These are phyloP conservation scores for Mesoligia furuncula DNA, from an alignment of 2,888 invertebrate species.

Conservation along the genomic window DNA sequence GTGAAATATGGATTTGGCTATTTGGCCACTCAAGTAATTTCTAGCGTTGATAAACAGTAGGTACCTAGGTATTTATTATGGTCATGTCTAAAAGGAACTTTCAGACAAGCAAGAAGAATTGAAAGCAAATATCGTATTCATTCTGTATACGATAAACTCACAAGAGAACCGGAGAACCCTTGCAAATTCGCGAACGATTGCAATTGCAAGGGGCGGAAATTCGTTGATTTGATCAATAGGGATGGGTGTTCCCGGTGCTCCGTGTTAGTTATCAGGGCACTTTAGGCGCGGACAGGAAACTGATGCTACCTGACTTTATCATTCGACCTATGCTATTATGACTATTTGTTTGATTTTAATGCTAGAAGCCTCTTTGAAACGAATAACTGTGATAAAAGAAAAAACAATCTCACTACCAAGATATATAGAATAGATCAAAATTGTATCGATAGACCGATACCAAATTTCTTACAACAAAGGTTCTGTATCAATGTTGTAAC, in stretches of 20 bases:
- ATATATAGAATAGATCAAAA: constrained; percentile 11
- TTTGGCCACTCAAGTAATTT: constrained; percentile 11
- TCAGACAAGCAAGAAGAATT: neutral
- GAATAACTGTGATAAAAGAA: neutral
- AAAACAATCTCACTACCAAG: neutral
- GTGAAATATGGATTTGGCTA: constrained; percentile 20
- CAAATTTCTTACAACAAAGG: constrained; percentile 33
- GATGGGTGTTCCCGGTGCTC: constrained; percentile 49
- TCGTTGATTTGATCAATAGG: constrained; percentile 60
- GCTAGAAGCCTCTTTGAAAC: neutral
- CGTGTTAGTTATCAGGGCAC: constrained; percentile 58
- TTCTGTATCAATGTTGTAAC: constrained; percentile 32
- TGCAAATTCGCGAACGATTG: constrained; percentile 56
- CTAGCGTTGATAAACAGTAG: neutral
- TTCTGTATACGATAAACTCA: constrained; percentile 41
- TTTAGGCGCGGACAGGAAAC: constrained; percentile 36
- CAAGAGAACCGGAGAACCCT: constrained; percentile 46
- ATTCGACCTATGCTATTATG: neutral
- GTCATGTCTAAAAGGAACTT: neutral
- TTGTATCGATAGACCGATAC: constrained; percentile 1
- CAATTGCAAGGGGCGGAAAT: constrained; percentile 63
- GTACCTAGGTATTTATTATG: neutral
- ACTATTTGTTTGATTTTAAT: constrained; percentile 8
- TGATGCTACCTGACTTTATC: constrained; percentile 15
- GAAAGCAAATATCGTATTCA: constrained; percentile 19